Conservation (phyloP, 2,113 vertebrate genomes). For the Protomyctophum bolini region DNA sequence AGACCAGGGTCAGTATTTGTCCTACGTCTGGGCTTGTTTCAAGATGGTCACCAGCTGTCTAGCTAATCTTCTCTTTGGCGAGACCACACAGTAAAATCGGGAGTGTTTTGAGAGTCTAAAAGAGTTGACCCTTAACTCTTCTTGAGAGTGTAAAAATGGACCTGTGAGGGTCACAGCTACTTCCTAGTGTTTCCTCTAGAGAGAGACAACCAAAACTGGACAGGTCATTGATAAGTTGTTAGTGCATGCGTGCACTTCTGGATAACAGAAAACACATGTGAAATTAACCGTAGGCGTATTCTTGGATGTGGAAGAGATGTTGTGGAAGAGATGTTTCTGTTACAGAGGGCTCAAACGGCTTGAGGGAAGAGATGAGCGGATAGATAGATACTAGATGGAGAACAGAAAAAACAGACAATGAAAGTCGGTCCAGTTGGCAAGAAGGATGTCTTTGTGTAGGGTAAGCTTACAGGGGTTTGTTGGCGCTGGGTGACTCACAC, state of each 20-base stretch:
- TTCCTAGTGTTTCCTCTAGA: constrained; percentile 13
- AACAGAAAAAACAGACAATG: constrained; percentile 53
- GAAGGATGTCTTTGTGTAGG: constrained; percentile 1
- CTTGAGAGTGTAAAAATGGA: background rate
- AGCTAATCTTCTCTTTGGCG: no score
- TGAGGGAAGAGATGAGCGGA: constrained; percentile 37
- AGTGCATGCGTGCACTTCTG: background rate
- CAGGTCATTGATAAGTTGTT: constrained; percentile 45
- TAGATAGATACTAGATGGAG: constrained; percentile 32
- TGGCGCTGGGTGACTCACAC: constrained; percentile 25
- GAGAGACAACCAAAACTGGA: constrained; percentile 32
- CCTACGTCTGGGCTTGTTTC: background rate
- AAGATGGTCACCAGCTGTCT: constrained; percentile 13
- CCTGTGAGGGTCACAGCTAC: background rate
- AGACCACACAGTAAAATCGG: no score
- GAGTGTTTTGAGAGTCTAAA: background rate
- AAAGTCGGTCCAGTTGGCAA: constrained; percentile 55
- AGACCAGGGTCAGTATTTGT: background rate
- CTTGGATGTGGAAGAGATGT: constrained; percentile 18
- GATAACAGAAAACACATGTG: constrained; percentile 68
- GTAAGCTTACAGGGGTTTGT: constrained; percentile 26
- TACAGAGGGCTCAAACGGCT: constrained; percentile 43
- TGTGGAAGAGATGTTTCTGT: constrained; percentile 44
- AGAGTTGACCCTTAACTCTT: background rate
- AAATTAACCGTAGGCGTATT: constrained; percentile 50